Base-by-base conservation (phyloP, 2,797 vertebrate genomes). In the Pteropus rufus region DNA sequence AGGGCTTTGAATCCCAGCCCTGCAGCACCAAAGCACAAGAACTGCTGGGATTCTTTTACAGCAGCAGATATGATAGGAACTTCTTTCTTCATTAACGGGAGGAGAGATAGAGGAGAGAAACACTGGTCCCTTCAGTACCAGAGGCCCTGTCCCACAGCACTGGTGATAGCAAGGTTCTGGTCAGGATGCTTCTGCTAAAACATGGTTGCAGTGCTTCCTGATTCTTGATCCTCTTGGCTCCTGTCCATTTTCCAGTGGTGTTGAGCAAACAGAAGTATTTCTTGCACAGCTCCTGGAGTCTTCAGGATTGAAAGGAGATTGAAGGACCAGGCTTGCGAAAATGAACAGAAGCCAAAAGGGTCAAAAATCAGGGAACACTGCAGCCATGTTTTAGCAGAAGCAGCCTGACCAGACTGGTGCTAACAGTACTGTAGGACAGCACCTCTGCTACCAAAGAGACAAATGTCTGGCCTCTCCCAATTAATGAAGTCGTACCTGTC, bases 131-230 rank as follows among this genome's bases (percentile, higher is more conserved):
- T 52, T 64, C 12, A 15, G 19, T 15, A 49, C 26, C 72, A 69
- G 79, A 83, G 14, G 15, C 5, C 44, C 34, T 72, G 21, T 29
- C 29, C 76, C 56, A 21, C 0, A 2, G 0, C 24, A 10, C 7
- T 9, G 12, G 29, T 46, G 16, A 11, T 9, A 46, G 41, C 14
- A 31, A 56, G 4, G 26, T 65, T 77, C 34, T 29, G 79, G 10
- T 10, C 36, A 82, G 23, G 7, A 14, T 67, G 58, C 41, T 93
- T 87, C 86, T 82, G 14, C 39, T 82, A 23, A 77, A 49, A 58
- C 21, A 31, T 3, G 2, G 8, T 9, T 26, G 1, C 0, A 2
- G 2, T 41, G 7, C 21, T 39, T 16, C 70, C 39, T 54, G n/a
- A 58, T 12, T 76, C 65, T 41, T 23, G 24, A 81, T 7, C 67